These are phyloP conservation scores for Hippocampus abdominalis DNA, from an alignment of 2,113 vertebrate species.

Conservation along the genomic window DNA sequence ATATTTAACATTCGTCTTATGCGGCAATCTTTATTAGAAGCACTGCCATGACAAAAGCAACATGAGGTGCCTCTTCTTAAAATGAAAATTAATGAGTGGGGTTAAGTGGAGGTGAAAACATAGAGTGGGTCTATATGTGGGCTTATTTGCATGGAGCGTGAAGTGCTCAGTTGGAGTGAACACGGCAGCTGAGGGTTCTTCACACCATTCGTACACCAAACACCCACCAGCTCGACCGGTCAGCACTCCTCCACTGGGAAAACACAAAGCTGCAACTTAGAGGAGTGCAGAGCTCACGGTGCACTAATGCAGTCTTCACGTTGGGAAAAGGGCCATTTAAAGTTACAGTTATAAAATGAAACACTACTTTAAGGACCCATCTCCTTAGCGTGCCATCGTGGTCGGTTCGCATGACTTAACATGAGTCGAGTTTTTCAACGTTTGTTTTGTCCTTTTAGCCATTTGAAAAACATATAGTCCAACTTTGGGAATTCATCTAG, in stretches of 20 bases:
- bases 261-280: slow-evolving; percentile 37
- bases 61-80: slow-evolving; percentile 68
- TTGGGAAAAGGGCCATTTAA: slow-evolving; percentile 4
- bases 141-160: slow-evolving; percentile 78
- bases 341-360: not conserved
- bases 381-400: not conserved
- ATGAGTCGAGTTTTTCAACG: not conserved
- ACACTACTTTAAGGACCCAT: not conserved
- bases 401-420: not conserved
- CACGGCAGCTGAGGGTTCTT: slow-evolving; percentile 56
- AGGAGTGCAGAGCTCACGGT: slow-evolving; percentile 33
- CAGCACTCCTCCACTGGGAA: slow-evolving; percentile 21
- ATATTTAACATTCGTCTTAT: slow-evolving; percentile 74
- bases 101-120: slow-evolving; percentile 61
- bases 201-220: slow-evolving; percentile 53
- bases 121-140: slow-evolving; percentile 62
- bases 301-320: not conserved
- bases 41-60: slow-evolving; percentile 63
- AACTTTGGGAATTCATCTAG: not conserved
- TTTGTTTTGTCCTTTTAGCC: not conserved
- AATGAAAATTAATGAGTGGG: slow-evolving; percentile 75
- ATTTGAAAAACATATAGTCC: not conserved
- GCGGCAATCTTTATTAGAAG: slow-evolving; percentile 67
- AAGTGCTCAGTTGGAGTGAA: slow-evolving; percentile 60
- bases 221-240: slow-evolving; percentile 58